A percentile compares a stretch with the other conserved stretches of the same genome.
These are phyloP conservation scores for Otus sunia DNA, from an alignment of 2,113 vertebrate genomes.

Conservation along the genomic window DNA sequence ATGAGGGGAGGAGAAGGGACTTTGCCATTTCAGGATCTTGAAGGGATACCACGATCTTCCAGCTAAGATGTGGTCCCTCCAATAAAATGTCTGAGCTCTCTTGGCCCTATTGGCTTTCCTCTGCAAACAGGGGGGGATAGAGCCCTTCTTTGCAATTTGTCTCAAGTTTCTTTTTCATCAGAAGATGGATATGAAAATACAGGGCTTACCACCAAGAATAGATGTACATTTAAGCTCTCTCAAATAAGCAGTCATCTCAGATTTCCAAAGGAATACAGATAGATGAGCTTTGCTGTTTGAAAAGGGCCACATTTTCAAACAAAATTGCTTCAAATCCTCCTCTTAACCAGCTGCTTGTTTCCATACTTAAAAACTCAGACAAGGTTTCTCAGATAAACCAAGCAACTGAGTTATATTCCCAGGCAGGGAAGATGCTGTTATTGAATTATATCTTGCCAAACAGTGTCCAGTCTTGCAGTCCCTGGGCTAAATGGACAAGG, in stretches of 20 bases:
- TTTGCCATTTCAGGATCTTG: neutral
- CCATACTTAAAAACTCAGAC: neutral
- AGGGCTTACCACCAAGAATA: neutral
- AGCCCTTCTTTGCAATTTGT: neutral
- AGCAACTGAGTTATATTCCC: neutral
- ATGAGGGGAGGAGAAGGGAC: neutral
- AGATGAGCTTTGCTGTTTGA: neutral
- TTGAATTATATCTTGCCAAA: slow-evolving; percentile 36
- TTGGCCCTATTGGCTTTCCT: neutral
- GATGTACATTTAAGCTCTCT: neutral
- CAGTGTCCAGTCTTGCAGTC: neutral
- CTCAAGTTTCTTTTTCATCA: neutral
- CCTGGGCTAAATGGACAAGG: slow-evolving; percentile 1
- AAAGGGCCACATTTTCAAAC: neutral
- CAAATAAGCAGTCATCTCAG: slow-evolving; percentile 6
- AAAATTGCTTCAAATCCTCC: neutral
- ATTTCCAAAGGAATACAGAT: neutral
- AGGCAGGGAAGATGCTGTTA: slow-evolving; percentile 16
- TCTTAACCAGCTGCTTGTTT: neutral
- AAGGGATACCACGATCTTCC: neutral
- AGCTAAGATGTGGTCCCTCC: neutral
- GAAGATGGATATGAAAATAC: neutral
- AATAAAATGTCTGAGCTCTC: neutral
- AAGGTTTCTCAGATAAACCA: slow-evolving; percentile 29
- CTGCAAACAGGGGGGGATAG: neutral